These are phyloP conservation scores for Amphiprion clarkii DNA, from an alignment of 2,797 vertebrate genomes.

Conservation along the genomic window DNA sequence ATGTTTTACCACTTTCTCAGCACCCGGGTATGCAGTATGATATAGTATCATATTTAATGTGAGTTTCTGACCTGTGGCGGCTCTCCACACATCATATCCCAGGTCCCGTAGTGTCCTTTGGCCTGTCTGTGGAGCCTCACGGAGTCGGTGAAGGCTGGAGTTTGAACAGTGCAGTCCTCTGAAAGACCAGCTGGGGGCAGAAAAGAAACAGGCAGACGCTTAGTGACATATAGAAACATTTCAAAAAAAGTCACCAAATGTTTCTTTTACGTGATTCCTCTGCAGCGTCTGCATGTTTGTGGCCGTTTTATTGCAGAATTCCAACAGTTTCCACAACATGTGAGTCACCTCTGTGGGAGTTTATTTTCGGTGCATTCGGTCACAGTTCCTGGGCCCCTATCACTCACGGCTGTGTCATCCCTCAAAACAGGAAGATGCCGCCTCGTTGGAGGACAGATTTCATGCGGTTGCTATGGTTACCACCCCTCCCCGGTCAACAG, in stretches of 20 bases:
- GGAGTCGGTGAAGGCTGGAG: conserved; percentile 92
- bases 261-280: background rate
- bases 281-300: background rate
- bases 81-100: conserved; percentile 96
- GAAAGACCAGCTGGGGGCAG: conserved; percentile 86
- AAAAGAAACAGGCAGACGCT: conserved; percentile 35
- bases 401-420: conserved; percentile 58
- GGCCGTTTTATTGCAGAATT: background rate
- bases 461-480: conserved; percentile 49
- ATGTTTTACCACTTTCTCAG: too few species aligned
- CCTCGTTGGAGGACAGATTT: conserved; percentile 33
- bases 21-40: too few species aligned
- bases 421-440: conserved; percentile 74
- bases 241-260: too few species aligned
- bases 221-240: background rate
- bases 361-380: conserved; percentile 16
- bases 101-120: conserved; percentile 93
- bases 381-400: background rate
- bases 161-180: conserved; percentile 90
- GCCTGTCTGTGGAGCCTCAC: conserved; percentile 92
- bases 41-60: background rate
- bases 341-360: conserved; percentile 32
- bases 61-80: conserved; percentile 87
- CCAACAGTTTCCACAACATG: conserved; percentile 36
- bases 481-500: conserved; percentile 24